phyloP scores from a whole-genome alignment of 2,888 invertebrate species.

The Ctenicera cuprea region DNA sequence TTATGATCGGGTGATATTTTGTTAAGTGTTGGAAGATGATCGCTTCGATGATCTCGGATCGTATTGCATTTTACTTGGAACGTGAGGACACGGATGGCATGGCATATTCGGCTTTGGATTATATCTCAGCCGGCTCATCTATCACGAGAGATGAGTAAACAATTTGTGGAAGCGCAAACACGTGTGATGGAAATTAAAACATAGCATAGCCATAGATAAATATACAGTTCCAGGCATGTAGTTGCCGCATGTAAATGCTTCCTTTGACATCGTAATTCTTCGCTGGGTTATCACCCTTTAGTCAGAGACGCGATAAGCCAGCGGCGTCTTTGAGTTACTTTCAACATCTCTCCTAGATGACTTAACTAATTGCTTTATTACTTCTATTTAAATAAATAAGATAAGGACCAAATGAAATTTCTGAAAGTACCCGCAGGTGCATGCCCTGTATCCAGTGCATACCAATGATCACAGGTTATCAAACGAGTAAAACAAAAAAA shows the following conservation, averaged over 20 bases:
- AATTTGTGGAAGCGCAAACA: constrained; percentile 41
- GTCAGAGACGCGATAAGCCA: constrained; percentile 32
- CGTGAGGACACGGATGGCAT: neutral
- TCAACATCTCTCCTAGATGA: constrained; percentile 26
- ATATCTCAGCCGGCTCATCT: constrained; percentile 33
- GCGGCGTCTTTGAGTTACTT: constrained; percentile 42
- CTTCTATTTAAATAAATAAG: constrained; percentile 50
- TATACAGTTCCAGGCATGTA: constrained; percentile 33
- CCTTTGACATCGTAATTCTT: constrained; percentile 41
- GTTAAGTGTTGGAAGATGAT: constrained; percentile 17
- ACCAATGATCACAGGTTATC: neutral
- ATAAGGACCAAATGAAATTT: constrained; percentile 34
- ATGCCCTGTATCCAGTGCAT: constrained; percentile 13
- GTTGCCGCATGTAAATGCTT: constrained; percentile 33
- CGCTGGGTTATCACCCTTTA: constrained; percentile 47
- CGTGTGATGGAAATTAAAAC: constrained; percentile 45
- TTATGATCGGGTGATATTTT: constrained; percentile 27
- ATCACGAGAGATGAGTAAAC: constrained; percentile 34
- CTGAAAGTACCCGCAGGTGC: constrained; percentile 46
- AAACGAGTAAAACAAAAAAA: neutral
- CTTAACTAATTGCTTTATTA: constrained; percentile 52
- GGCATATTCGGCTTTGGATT: constrained; percentile 25
- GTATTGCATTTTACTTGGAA: neutral
- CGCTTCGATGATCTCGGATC: neutral
- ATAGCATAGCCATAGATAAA: constrained; percentile 38